Evolutionary conservation across 53 echinoderm and acorn worm species (phyloP), one percentile per base, ranked within the genome.

Genomic region (Echinometra lucunter): DNA sequence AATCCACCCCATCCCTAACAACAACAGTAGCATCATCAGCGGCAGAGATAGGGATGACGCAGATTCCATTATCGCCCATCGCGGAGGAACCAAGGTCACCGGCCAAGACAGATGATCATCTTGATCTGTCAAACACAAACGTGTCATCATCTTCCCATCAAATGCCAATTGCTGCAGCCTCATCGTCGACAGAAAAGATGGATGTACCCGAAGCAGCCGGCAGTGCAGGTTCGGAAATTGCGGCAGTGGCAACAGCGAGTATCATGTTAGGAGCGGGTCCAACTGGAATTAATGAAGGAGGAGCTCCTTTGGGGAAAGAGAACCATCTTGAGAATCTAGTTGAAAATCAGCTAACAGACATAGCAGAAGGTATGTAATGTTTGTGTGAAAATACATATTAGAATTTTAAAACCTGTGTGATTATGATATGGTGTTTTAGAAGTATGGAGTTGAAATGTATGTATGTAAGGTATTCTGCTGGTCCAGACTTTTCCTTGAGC

Each of bases 61-160:
- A 74, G 80, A 92, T 92, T 47, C 93, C 93, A 92, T 92, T 92
- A 92, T 92, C 93, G 80, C 93, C 93, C 2, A 92, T 92, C 93
- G 34, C n/a, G 23, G 93, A 92, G 40, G 93, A 92, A 74, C 93
- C 93, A 92, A 92, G 93, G 93, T 92, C 93, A 56, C 45, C 78
- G 45, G 93, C 74, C 13, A 60, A 60, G 89, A 56, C 93, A 92
- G 93, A 92, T 92, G 63, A 92, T 74, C 55, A 30, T 63, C 63
- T 78, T 78, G 93, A 92, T 92, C 93, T 78, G 78, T 92, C 93
- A 78, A 74, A 74, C 74, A 78, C 80, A 18, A 30, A 9, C 42
- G 40, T 75, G 37, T 78, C 93, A 92, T 78, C 80, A 92, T 63
- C 80, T 30, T 58, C 75, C 57, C 93, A 92, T 92, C 93, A 92